Evolutionary conservation across 2,888 invertebrate species (phyloP).

Genomic region (Crossocerus cetratus): DNA sequence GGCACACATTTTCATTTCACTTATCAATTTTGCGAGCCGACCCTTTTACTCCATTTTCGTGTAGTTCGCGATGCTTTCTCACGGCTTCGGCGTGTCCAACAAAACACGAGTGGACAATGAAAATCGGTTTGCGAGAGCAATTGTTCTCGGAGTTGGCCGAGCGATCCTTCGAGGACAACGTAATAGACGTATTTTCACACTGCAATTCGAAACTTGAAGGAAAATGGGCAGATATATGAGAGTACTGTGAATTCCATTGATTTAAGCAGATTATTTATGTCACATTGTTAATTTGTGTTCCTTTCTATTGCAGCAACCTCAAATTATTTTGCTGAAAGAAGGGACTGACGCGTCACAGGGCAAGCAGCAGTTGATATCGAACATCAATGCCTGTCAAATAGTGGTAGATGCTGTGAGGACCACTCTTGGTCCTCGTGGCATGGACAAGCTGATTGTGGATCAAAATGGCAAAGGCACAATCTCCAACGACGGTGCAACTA

Average conservation of each 20-base stretch:
- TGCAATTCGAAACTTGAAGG: no score
- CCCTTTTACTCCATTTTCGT: no score
- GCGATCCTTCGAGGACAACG: no score
- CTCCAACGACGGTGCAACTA: conserved; percentile 99
- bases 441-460: conserved; percentile 99
- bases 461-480: conserved; percentile 94
- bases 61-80: no score
- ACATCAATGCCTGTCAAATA: conserved; percentile 97
- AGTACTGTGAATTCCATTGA: conserved; percentile 38
- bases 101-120: no score
- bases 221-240: conserved; percentile 60
- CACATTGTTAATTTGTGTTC: conserved; percentile 1
- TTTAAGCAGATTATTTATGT: background rate
- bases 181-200: no score
- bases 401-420: conserved; percentile 98
- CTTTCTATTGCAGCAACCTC: conserved; percentile 87
- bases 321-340: conserved; percentile 97
- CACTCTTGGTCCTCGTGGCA: conserved; percentile 98
- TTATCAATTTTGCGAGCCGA: background rate
- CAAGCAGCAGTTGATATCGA: conserved; percentile 95
- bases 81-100: no score
- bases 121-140: no score
- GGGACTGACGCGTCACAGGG: conserved; percentile 98
- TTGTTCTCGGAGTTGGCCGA: no score
- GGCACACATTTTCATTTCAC: background rate